Evolutionary conservation across 2,888 invertebrate genomes (phyloP).

Genomic region (Diarsia mendica): DNA sequence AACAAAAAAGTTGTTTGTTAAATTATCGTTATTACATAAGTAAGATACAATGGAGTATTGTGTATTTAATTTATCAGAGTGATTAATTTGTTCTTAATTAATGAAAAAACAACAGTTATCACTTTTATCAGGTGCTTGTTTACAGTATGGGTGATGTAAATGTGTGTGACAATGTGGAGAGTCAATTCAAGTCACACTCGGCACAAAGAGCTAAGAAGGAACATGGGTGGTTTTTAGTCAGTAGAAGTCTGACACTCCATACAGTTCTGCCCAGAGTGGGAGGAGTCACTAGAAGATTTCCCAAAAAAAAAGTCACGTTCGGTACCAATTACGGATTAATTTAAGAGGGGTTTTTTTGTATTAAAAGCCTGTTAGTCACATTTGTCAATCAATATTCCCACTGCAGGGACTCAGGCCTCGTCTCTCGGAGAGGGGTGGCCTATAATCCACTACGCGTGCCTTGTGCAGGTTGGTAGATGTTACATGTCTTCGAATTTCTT

Average conservation of each 20-base stretch:
- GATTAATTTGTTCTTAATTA: conserved; percentile 36
- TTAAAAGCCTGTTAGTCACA: too few relatives aligned
- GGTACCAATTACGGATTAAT: neutral
- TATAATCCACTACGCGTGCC: too few relatives aligned
- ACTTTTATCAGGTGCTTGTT: neutral
- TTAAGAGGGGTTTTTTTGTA: neutral
- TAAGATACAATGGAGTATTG: neutral
- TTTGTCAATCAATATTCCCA: too few relatives aligned
- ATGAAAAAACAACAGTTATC: conserved; percentile 38
- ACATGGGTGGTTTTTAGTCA: too few relatives aligned
- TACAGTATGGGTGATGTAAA: neutral
- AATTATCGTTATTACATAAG: conserved; percentile 2
- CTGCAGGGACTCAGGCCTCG: too few relatives aligned
- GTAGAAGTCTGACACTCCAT: too few relatives aligned
- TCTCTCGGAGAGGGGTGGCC: too few relatives aligned
- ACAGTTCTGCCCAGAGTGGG: too few relatives aligned
- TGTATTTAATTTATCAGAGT: conserved; percentile 22
- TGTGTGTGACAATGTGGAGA: neutral
- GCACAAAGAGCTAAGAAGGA: too few relatives aligned
- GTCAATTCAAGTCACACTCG: neutral
- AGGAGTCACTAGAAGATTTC: too few relatives aligned
- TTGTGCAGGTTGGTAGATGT: too few relatives aligned
- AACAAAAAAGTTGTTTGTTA: neutral
- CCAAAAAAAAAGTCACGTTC: neutral
- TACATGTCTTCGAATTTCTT: too few relatives aligned